phyloP scores from a whole-genome alignment of 2,888 invertebrate genomes.

The Stenolophus ochropezus region DNA sequence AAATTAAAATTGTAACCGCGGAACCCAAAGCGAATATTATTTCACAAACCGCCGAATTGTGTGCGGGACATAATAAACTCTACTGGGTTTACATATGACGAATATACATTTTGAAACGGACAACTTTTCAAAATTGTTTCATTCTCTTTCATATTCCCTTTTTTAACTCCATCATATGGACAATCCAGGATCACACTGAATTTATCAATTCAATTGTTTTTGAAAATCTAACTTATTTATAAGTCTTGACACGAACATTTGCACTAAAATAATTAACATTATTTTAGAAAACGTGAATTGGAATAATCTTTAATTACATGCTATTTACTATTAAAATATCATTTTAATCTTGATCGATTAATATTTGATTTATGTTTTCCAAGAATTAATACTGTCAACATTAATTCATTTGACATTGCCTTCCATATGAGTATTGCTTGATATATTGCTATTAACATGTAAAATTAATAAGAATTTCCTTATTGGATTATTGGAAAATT shows the following conservation, averaged over 20 bases:
- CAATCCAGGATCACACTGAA: too few species aligned
- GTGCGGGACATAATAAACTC: not conserved
- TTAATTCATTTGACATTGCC: not conserved
- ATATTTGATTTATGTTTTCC: not conserved
- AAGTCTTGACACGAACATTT: too few species aligned
- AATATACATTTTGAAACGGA: not conserved
- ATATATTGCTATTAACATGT: not conserved
- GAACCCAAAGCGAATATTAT: not conserved
- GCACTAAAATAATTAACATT: too few species aligned
- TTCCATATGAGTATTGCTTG: not conserved
- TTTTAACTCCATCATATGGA: too few species aligned
- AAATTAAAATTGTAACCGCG: conserved; percentile 22
- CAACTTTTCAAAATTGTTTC: not conserved
- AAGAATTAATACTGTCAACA: not conserved
- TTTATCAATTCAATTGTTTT: too few species aligned
- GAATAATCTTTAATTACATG: too few species aligned
- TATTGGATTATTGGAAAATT: too few species aligned
- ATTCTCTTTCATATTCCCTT: not conserved
- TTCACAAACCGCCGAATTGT: not conserved
- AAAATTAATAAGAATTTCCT: too few species aligned
- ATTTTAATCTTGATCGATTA: not conserved
- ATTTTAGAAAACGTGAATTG: too few species aligned
- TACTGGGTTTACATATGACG: not conserved
- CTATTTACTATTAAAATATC: not conserved
- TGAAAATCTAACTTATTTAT: too few species aligned